Base-by-base conservation (phyloP, 1,140 invertebrate genomes). In the Trichomalopsis sarcophagae region DNA sequence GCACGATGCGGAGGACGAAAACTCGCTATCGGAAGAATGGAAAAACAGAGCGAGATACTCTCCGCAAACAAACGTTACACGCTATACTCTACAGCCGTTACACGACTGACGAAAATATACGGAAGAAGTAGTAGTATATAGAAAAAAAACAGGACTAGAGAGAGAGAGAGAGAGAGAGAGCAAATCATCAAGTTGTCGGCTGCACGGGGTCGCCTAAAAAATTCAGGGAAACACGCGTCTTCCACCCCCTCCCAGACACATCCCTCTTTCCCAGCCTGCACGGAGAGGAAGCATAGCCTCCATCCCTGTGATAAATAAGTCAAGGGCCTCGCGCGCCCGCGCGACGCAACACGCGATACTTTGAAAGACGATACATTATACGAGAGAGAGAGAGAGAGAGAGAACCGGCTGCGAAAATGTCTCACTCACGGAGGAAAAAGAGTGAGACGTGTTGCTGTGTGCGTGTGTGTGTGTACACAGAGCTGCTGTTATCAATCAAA, bases 311-410 rank as follows among this genome's bases (percentile, higher is more conserved):
- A 84, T 80, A 84, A 81, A 81, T 84, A 84, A 84, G 76, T 84
- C 84, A 84, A 75, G 78, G 77, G 50, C 30, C 27, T 36, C 30
- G 77, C 80, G 80, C 50, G n/a, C 30, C 69, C 80, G 80, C 50
- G n/a, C 23, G 23, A 7, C 23, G 27, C 10, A 71, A 71, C 75
- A 80, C 47, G 76, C 30, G 76, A 84, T 80, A 66, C 69, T 84
- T 84, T 84, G 83, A 84, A 33, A 62, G 62, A 74, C 50, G 78
- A 84, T 81, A 81, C 33, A 77, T 83, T 77, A 83, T 69, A 68
- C n/a, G 40, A 33, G 44, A 27, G n/a, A 44, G 40, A 44, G 40
- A 10, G 40, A 0, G 36, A 9, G 36, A 9, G 36, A 9, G 14
- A 68, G 23, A 69, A 30, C 71, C 69, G 44, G 68, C 80, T 81